These are phyloP conservation scores for Netta rufina DNA, from an alignment of 2,797 vertebrate species.

Conservation along the genomic window DNA sequence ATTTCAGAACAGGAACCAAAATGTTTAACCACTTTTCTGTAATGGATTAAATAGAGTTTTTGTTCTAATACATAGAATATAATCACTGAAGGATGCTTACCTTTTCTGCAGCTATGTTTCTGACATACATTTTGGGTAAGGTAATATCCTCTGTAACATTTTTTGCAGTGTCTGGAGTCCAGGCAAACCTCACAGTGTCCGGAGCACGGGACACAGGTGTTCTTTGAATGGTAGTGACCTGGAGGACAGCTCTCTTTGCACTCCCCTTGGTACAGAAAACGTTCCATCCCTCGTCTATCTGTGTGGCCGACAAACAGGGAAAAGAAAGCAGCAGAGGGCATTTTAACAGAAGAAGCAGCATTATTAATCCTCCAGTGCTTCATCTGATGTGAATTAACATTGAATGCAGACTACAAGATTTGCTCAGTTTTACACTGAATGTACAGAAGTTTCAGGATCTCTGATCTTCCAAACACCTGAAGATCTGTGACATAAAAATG, in stretches of 20 bases:
- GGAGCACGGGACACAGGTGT: slow-evolving; percentile 81
- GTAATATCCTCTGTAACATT: slow-evolving; percentile 79
- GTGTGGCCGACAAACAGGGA: not conserved
- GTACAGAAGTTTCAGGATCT: not conserved
- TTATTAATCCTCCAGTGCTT: not conserved
- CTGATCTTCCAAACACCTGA: not conserved
- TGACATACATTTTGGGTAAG: slow-evolving; percentile 78
- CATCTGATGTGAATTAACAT: not conserved
- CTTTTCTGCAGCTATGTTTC: slow-evolving; percentile 80
- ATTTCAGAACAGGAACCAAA: not conserved
- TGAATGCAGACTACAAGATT: not conserved
- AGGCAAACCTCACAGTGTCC: slow-evolving; percentile 83
- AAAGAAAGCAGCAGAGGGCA: not conserved
- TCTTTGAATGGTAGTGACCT: slow-evolving; percentile 77
- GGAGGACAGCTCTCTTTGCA: slow-evolving; percentile 86
- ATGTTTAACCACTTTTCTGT: not conserved
- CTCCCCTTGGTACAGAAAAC: slow-evolving; percentile 81
- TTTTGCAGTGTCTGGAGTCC: slow-evolving; percentile 74
- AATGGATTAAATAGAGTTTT: not conserved
- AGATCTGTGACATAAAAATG: not conserved
- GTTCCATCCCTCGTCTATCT: slow-evolving; percentile 81
- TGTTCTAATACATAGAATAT: not conserved
- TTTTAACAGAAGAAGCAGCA: not conserved
- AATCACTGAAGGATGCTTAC: slow-evolving; percentile 73
- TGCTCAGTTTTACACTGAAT: not conserved